Evolutionary conservation across 2,113 vertebrate genomes (phyloP).

Genomic region (Myotis lucifugus): DNA sequence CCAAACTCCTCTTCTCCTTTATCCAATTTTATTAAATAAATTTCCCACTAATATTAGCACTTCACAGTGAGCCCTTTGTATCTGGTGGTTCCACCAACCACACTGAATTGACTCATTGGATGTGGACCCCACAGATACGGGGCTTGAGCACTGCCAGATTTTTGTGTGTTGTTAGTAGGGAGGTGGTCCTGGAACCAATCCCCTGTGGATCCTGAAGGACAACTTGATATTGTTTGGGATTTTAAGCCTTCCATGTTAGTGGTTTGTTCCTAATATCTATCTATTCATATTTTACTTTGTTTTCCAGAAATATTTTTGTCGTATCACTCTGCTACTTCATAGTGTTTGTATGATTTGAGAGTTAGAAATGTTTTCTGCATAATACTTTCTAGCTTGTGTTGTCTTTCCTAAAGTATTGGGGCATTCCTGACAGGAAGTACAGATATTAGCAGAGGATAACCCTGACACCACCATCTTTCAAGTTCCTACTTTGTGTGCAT

Average conservation of each 20-base stretch:
- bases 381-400: neutral
- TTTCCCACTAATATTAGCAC: neutral
- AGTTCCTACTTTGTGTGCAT: neutral
- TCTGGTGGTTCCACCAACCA: neutral
- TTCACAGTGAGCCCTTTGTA: neutral
- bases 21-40: neutral
- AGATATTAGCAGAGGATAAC: neutral
- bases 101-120: neutral
- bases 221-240: neutral
- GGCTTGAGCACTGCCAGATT: neutral
- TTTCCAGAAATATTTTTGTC: constrained; percentile 19
- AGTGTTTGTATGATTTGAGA: constrained; percentile 39
- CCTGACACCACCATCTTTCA: neutral
- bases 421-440: neutral
- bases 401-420: neutral
- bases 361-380: neutral
- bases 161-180: too few relatives aligned
- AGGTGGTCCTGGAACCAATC: neutral
- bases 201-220: neutral
- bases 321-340: neutral
- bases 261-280: neutral
- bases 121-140: neutral
- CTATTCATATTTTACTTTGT: neutral
- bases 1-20: neutral
- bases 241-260: constrained; percentile 2